Percentiles rank a stretch among this genome's conserved stretches.
phyloP scores from a whole-genome alignment of 2,113 vertebrate genomes.

The Silurus glanis region DNA sequence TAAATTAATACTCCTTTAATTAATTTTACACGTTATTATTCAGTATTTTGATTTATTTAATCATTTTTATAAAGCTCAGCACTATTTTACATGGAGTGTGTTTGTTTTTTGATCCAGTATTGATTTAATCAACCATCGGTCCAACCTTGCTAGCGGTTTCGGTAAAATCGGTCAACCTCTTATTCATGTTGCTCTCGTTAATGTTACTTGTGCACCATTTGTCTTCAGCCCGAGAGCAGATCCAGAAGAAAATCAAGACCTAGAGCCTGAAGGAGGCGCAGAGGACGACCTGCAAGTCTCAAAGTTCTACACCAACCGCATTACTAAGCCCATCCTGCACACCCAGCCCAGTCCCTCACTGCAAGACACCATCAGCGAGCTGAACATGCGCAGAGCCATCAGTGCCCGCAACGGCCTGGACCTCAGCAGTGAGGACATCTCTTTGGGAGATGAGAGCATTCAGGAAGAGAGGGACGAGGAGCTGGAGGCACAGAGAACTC shows the following conservation, averaged over 20 bases:
- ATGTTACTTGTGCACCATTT: not conserved
- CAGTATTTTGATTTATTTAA: too few species aligned
- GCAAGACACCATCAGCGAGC: constrained; percentile 86
- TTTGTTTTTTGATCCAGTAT: too few species aligned
- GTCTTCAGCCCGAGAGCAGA: constrained; percentile 67
- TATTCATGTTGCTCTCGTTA: too few species aligned
- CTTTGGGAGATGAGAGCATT: constrained; percentile 85
- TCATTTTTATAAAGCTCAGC: too few species aligned
- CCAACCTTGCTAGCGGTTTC: too few species aligned
- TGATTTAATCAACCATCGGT: too few species aligned
- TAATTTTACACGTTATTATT: too few species aligned
- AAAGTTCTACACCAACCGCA: constrained; percentile 84
- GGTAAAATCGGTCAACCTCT: too few species aligned
- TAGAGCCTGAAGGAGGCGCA: constrained; percentile 62
- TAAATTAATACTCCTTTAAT: too few species aligned
- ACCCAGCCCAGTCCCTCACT: constrained; percentile 68
- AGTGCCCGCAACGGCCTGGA: constrained; percentile 77
- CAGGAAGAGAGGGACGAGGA: constrained; percentile 84
- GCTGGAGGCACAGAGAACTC: constrained; percentile 61
- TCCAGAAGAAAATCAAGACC: constrained; percentile 70
- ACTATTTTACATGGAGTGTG: too few species aligned
- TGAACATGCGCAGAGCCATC: constrained; percentile 78
- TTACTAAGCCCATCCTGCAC: constrained; percentile 86
- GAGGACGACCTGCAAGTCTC: constrained; percentile 81
- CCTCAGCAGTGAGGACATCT: constrained; percentile 86